phyloP scores from a whole-genome alignment of 2,797 vertebrate species.

The Sebastes cheni region DNA sequence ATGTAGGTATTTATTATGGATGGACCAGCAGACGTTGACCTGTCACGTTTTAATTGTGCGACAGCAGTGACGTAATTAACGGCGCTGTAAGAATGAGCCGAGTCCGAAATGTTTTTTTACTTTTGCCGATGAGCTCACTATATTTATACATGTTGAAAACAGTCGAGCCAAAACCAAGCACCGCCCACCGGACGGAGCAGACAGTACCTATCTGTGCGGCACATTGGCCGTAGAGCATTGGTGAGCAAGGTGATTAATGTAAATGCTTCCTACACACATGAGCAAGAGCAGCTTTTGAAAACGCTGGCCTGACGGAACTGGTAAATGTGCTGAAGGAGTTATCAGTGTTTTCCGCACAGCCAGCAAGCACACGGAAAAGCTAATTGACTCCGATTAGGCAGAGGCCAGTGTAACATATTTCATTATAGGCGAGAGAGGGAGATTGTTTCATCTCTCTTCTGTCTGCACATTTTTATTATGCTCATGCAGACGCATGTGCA shows the following conservation, averaged over 20 bases:
- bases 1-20: no score
- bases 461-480: conserved; percentile 25
- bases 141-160: not conserved
- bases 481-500: conserved; percentile 4
- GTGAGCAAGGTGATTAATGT: conserved; percentile 27
- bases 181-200: no score
- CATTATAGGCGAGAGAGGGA: conserved; percentile 26
- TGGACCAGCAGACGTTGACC: no score
- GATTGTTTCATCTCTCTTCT: not conserved
- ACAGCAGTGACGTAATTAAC: no score
- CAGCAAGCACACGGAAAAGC: conserved; percentile 12
- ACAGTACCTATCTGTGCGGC: not conserved
- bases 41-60: no score
- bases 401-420: conserved; percentile 59
- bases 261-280: not conserved
- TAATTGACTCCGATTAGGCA: conserved; percentile 70
- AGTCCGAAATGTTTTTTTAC: no score
- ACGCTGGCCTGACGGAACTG: conserved; percentile 22
- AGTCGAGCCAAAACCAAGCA: no score
- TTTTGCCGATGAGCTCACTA: not conserved
- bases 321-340: conserved; percentile 54
- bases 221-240: not conserved
- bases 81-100: no score
- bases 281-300: conserved; percentile 23
- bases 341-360: conserved; percentile 37